Evolutionary conservation across 1,140 invertebrate genomes (phyloP).

Genomic region (Drosophila insularis): DNA sequence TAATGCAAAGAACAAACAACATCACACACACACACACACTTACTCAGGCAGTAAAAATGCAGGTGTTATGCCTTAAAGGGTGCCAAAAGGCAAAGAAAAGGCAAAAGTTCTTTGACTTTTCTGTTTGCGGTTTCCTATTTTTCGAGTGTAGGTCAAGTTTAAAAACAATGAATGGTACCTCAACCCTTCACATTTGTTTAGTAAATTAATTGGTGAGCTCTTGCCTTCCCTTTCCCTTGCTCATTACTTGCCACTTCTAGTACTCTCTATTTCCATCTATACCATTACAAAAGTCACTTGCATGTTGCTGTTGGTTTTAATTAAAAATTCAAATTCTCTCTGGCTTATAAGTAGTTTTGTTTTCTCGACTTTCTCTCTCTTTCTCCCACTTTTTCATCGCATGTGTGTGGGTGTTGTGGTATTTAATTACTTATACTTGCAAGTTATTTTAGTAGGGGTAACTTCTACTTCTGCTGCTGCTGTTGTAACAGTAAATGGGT

Average conservation of each 20-base stretch:
- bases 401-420: slow-evolving; percentile 1
- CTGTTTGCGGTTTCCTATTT: neutral
- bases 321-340: slow-evolving; percentile 56
- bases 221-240: neutral
- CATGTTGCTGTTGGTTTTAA: slow-evolving; percentile 44
- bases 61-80: slow-evolving; percentile 51
- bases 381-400: neutral
- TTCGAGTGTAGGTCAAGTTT: slow-evolving; percentile 22
- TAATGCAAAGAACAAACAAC: slow-evolving; percentile 65
- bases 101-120: slow-evolving; percentile 47
- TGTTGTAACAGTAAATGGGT: neutral
- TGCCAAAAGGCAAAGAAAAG: neutral
- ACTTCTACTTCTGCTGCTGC: neutral
- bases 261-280: neutral
- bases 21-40: slow-evolving; percentile 20
- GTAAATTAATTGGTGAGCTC: slow-evolving; percentile 51
- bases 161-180: slow-evolving; percentile 21
- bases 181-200: slow-evolving; percentile 27
- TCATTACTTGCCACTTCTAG: neutral
- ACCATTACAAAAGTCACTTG: neutral
- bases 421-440: slow-evolving; percentile 12
- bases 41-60: slow-evolving; percentile 9
- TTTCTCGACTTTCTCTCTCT: neutral
- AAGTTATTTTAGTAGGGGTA: neutral
- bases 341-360: slow-evolving; percentile 28